These are phyloP conservation scores for Vulpes ferrilata DNA, from an alignment of 2,113 vertebrate genomes.

Conservation along the genomic window DNA sequence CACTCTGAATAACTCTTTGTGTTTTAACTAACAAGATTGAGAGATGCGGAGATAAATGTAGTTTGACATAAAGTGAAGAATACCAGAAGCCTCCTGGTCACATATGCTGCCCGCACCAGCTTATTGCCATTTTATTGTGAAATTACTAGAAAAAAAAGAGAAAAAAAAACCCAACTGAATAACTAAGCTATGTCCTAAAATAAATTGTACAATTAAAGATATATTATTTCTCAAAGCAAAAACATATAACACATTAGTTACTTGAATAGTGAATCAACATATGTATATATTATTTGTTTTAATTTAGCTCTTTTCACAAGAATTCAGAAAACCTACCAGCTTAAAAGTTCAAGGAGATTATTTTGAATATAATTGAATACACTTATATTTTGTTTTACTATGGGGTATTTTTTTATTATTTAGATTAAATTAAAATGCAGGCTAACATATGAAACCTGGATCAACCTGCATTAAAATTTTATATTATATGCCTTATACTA, in stretches of 20 bases:
- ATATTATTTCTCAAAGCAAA: slow-evolving; percentile 15
- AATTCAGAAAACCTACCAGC: neutral
- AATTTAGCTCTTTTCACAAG: slow-evolving; percentile 5
- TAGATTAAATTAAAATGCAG: slow-evolving; percentile 2
- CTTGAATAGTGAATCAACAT: neutral
- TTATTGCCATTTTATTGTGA: neutral
- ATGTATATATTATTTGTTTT: neutral
- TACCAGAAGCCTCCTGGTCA: neutral
- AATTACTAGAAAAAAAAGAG: slow-evolving; percentile 32
- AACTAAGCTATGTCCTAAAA: neutral
- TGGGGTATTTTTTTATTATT: slow-evolving; percentile 13
- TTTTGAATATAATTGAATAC: slow-evolving; percentile 18
- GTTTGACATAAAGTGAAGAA: neutral
- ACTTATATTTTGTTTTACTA: slow-evolving; percentile 11
- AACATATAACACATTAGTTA: neutral
- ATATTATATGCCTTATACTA: neutral
- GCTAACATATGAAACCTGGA: neutral
- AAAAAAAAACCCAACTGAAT: neutral
- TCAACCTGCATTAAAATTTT: neutral
- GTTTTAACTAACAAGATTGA: slow-evolving; percentile 14
- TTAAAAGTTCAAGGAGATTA: neutral
- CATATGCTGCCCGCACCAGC: neutral
- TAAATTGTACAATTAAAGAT: neutral
- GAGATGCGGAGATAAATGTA: neutral
- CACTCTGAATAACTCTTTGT: slow-evolving; percentile 60